Percentiles rank a stretch among this genome's conserved stretches.
phyloP scores from a whole-genome alignment of 1,140 invertebrate species.

The Gryllus bimaculatus region DNA sequence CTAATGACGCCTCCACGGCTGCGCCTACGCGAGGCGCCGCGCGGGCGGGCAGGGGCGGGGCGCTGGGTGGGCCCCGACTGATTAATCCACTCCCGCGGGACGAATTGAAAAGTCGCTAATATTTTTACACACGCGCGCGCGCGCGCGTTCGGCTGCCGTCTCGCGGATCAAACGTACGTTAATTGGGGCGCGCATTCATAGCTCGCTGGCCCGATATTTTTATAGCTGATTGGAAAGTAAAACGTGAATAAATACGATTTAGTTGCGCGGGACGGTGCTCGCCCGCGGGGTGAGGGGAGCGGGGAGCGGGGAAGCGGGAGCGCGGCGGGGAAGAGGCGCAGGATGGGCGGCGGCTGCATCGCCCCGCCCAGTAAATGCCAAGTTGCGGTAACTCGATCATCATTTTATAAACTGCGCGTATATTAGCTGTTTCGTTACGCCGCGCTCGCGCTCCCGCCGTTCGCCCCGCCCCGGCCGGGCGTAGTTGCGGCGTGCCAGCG shows the following conservation, averaged over 20 bases:
- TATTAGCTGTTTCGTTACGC: neutral
- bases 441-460: neutral
- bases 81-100: neutral
- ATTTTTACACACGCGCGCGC: neutral
- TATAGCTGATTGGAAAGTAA: constrained; percentile 5
- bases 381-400: neutral
- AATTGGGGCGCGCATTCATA: neutral
- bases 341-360: neutral
- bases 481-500: no score
- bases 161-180: constrained; percentile 3
- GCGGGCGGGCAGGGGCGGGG: constrained; percentile 4
- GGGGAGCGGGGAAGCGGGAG: neutral
- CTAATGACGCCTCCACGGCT: neutral
- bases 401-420: neutral
- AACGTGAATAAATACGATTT: constrained; percentile 5
- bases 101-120: constrained; percentile 4
- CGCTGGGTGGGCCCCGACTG: neutral
- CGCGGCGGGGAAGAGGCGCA: no score
- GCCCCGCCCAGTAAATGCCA: neutral
- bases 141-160: neutral
- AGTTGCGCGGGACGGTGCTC: neutral
- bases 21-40: neutral
- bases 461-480: neutral
- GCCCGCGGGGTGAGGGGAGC: neutral
- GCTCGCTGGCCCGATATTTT: neutral